phyloP scores from a whole-genome alignment of 2,888 invertebrate genomes.

The Acanthosoma haemorrhoidale region DNA sequence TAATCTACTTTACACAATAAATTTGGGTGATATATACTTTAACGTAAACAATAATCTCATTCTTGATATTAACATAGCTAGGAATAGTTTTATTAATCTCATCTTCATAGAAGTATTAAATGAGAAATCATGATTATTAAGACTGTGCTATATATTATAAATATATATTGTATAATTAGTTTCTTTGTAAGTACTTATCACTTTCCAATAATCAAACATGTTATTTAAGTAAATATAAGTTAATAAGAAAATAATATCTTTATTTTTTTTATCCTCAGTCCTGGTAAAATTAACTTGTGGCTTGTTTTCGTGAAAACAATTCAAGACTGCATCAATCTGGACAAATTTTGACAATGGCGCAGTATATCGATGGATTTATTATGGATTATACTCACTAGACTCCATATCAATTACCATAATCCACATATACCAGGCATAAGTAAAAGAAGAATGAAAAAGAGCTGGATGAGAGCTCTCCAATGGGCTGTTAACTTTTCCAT shows the following conservation, averaged over 20 bases:
- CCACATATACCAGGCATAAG: too few species aligned
- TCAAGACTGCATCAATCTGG: too few species aligned
- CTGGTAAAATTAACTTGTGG: too few species aligned
- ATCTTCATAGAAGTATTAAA: constrained; percentile 13
- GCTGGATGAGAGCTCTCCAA: too few species aligned
- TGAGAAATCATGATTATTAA: constrained; percentile 27
- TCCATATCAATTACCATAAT: too few species aligned
- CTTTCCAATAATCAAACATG: constrained; percentile 23
- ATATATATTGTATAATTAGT: constrained; percentile 23
- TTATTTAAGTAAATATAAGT: constrained; percentile 22
- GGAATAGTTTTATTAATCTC: constrained; percentile 13
- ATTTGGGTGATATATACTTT: constrained; percentile 28
- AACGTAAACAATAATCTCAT: constrained; percentile 29
- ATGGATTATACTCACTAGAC: too few species aligned
- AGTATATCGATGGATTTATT: too few species aligned
- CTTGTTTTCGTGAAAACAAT: too few species aligned
- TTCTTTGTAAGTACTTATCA: constrained; percentile 17
- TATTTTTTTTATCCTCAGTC: background rate
- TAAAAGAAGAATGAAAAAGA: too few species aligned
- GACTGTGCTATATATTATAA: constrained; percentile 18
- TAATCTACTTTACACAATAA: constrained; percentile 21
- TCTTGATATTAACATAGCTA: constrained; percentile 28
- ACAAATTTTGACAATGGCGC: too few species aligned
- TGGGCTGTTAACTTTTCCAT: too few species aligned
- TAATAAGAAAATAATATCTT: background rate